Evolutionary conservation across 1,140 invertebrate genomes (phyloP), one percentile per base, ranked within the genome.

Genomic region (Apis dorsata): DNA sequence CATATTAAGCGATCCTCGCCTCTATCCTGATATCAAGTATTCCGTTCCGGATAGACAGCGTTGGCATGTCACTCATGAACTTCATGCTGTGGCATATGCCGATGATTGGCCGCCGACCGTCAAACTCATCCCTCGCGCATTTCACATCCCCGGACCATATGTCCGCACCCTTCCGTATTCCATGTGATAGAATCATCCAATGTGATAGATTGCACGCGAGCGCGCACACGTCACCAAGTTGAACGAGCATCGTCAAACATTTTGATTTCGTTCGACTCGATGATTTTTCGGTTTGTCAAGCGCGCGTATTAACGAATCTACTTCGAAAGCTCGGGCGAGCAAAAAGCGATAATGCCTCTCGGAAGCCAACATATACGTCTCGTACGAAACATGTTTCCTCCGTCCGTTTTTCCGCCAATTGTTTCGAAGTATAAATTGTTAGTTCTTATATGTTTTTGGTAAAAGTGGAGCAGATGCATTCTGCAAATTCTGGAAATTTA

Each of bases 1-100:
- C 88, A 89, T 89, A 89, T 89, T 89, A 89, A 89, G 86, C 87
- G 87, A 89, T 89, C 87, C 81, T 79, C 86, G 66, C 59, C 74
- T 86, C 83, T 84, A 85, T 86, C 84, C 85, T 79, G 89, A 91
- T 90, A 92, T 90, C 88, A 89, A 86, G 83, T 86, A 88, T 90
- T 90, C 86, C 85, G 69, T 79, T 83, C 85, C 76, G 86, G 84
- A 86, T 91, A 89, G 90, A 91, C 88, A 91, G 80, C 79, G 81
- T 79, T 82, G 85, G 73, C 79, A 89, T 86, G 89, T 90, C 84
- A 88, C 87, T 91, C 89, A 85, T 90, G 88, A 91, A 91, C 87
- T 90, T 87, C 78, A 85, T 66, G 79, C 68, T 79, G 84, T 86
- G 84, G 89, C 89, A 91, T 90, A 91, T 90, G 90, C 88, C 87